Conservation (phyloP, 2,113 vertebrate species). For the Pholis gunnellus region DNA sequence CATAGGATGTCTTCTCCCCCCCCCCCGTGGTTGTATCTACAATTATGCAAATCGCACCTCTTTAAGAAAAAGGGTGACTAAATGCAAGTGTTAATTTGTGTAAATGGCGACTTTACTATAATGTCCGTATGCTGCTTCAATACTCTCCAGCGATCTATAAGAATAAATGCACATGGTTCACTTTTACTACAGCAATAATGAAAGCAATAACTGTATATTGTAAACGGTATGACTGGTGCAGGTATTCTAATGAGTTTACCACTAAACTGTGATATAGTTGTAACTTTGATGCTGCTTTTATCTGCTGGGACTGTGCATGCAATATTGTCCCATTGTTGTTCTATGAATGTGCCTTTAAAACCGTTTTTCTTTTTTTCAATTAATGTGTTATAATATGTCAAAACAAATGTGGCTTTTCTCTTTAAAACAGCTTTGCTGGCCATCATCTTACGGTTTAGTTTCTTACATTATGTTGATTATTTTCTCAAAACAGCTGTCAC, state of each 20-base stretch:
- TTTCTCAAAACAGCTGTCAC: slow-evolving; percentile 2
- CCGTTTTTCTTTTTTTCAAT: slow-evolving; percentile 7
- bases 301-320: slow-evolving; percentile 61
- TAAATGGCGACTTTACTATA: slow-evolving; percentile 21
- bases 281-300: slow-evolving; percentile 57
- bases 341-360: slow-evolving; percentile 62
- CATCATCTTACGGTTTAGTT: background rate
- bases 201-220: slow-evolving; percentile 63
- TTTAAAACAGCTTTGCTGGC: background rate
- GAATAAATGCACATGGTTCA: slow-evolving; percentile 67
- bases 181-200: slow-evolving; percentile 74
- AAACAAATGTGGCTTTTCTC: background rate
- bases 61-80: slow-evolving; percentile 25
- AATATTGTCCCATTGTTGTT: slow-evolving; percentile 46
- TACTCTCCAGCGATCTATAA: slow-evolving; percentile 18
- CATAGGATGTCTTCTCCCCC: background rate
- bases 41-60: slow-evolving; percentile 61
- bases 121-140: slow-evolving; percentile 65
- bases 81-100: slow-evolving; percentile 41
- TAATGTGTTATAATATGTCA: slow-evolving; percentile 20
- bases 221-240: slow-evolving; percentile 43
- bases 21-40: slow-evolving; percentile 26
- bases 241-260: slow-evolving; percentile 57
- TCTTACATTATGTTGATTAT: background rate
- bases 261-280: slow-evolving; percentile 69